phyloP scores from a whole-genome alignment of 2,888 invertebrate genomes.

The Melipona beecheii region DNA sequence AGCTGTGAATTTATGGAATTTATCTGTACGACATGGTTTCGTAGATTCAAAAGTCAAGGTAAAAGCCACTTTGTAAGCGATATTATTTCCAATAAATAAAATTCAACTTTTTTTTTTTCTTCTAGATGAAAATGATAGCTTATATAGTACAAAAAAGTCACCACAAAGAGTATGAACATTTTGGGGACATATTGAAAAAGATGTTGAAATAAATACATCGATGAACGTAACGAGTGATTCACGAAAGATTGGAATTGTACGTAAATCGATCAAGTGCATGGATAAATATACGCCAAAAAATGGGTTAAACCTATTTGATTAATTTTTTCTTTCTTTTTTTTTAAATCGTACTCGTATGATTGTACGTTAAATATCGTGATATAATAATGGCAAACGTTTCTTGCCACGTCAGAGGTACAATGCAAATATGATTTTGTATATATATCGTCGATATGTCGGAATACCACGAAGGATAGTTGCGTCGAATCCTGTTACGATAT shows the following conservation, averaged over 20 bases:
- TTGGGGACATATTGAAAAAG: conserved; percentile 76
- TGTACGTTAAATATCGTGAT: conserved; percentile 40
- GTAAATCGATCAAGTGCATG: conserved; percentile 1
- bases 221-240: conserved; percentile 1
- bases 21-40: conserved; percentile 88
- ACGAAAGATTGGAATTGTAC: conserved; percentile 7
- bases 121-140: conserved; percentile 78
- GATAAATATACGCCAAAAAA: not conserved
- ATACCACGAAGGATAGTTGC: not conserved
- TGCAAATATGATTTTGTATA: conserved; percentile 9
- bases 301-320: conserved; percentile 37
- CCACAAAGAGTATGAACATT: conserved; percentile 75
- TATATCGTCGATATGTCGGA: not conserved
- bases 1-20: conserved; percentile 92
- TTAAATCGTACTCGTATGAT: conserved; percentile 44
- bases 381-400: conserved; percentile 1
- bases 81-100: conserved; percentile 3
- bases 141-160: conserved; percentile 79
- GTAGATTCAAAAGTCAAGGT: conserved; percentile 86
- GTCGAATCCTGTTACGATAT: conserved; percentile 9
- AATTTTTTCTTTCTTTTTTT: conserved; percentile 16
- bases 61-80: conserved; percentile 51
- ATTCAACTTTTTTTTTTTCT: conserved; percentile 45
- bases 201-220: conserved; percentile 69
- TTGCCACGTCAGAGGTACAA: conserved; percentile 2